phyloP scores from a whole-genome alignment of 2,797 vertebrate genomes.

The Alosa sapidissima region DNA sequence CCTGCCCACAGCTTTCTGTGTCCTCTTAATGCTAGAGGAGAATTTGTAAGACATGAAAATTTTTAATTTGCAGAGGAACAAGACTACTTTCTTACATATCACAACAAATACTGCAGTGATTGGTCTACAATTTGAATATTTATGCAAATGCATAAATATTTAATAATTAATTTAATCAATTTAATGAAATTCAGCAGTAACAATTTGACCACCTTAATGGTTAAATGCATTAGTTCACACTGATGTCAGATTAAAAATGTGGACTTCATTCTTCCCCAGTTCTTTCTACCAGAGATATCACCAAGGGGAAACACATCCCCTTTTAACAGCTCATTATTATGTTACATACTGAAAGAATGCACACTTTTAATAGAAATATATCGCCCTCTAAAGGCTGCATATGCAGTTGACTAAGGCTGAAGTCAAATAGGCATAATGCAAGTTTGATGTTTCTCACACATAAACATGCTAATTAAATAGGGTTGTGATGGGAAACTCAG shows the following conservation, averaged over 20 bases:
- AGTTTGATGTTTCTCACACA: not conserved
- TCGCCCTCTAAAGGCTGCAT: not conserved
- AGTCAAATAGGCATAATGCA: not conserved
- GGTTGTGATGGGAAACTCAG: not conserved
- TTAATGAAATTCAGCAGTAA: not conserved
- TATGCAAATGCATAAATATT: not conserved
- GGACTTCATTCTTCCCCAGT: not conserved
- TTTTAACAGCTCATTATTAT: not conserved
- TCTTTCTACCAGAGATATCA: not conserved
- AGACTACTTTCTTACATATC: not conserved
- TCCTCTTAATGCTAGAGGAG: not conserved
- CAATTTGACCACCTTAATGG: not conserved
- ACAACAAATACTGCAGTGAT: not conserved
- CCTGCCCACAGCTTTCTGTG: not conserved
- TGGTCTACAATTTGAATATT: not conserved
- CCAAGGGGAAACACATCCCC: not conserved
- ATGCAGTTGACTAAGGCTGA: not conserved
- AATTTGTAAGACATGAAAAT: not conserved
- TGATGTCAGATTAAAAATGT: not conserved
- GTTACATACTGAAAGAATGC: not conserved
- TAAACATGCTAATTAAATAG: not conserved
- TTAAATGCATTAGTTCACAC: not conserved
- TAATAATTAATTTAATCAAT: not conserved
- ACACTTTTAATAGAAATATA: not conserved
- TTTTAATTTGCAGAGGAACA: not conserved